These are phyloP conservation scores for Rhopalosiphum nymphaeae DNA, from an alignment of 2,888 invertebrate genomes.

Conservation along the genomic window DNA sequence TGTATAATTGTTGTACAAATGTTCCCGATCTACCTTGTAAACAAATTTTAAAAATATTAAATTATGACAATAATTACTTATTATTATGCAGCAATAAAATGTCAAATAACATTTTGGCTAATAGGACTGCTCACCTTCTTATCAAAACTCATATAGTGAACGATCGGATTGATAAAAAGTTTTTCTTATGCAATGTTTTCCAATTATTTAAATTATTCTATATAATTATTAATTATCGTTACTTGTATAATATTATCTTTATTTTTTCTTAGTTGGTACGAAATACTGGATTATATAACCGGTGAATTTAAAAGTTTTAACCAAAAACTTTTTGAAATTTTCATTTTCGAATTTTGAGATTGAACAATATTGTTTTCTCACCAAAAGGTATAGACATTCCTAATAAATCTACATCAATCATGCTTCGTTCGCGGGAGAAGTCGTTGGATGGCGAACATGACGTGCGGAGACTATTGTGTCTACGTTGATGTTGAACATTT, in stretches of 20 bases:
- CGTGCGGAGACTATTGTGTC: constrained; percentile 11
- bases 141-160: background rate
- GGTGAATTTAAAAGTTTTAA: background rate
- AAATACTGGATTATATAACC: background rate
- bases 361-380: background rate
- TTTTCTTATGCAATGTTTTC: background rate
- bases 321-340: background rate
- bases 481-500: constrained; percentile 12
- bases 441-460: background rate
- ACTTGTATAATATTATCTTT: background rate
- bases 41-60: no score
- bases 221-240: background rate
- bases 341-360: background rate
- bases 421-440: background rate
- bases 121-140: background rate
- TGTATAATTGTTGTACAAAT: no score
- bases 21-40: no score
- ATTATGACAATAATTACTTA: no score
- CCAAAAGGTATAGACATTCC: background rate
- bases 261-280: background rate
- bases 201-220: background rate
- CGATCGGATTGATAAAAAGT: background rate
- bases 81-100: no score
- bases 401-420: constrained; percentile 26
- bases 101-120: background rate